Percentiles rank a stretch among this genome's conserved stretches.
Conservation (phyloP, 2,113 vertebrate species). For the Anguilla rostrata region DNA sequence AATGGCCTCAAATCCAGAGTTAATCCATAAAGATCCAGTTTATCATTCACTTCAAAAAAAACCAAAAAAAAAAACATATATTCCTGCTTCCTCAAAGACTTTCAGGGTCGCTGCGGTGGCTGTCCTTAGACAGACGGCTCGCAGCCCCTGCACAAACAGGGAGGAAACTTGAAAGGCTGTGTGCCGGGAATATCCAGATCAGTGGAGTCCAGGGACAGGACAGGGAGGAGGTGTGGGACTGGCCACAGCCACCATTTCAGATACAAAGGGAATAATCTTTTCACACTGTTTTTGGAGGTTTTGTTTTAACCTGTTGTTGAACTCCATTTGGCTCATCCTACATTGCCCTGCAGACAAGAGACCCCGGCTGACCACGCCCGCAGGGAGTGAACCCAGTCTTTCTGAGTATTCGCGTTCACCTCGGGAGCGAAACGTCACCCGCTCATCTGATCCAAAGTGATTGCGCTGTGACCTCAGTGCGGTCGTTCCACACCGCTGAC, state of each 20-base stretch:
- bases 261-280: not conserved
- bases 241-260: not conserved
- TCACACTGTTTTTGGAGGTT: not conserved
- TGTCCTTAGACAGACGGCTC: slow-evolving; percentile 40
- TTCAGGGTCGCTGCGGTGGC: slow-evolving; percentile 51
- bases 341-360: not conserved
- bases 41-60: slow-evolving; percentile 56
- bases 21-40: slow-evolving; percentile 71
- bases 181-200: not conserved
- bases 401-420: not conserved
- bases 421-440: not conserved
- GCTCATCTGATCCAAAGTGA: not conserved
- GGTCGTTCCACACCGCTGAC: slow-evolving; percentile 1
- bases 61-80: slow-evolving; percentile 19
- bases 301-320: not conserved
- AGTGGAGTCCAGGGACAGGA: not conserved
- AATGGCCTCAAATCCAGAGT: slow-evolving; percentile 54
- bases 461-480: not conserved
- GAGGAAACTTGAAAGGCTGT: not conserved
- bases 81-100: slow-evolving; percentile 63
- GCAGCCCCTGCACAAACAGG: not conserved
- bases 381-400: not conserved
- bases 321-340: not conserved
- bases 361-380: not conserved
- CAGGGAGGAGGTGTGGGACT: not conserved